Evolutionary conservation across 2,797 vertebrate species (phyloP).

Genomic region (Varecia variegata): DNA sequence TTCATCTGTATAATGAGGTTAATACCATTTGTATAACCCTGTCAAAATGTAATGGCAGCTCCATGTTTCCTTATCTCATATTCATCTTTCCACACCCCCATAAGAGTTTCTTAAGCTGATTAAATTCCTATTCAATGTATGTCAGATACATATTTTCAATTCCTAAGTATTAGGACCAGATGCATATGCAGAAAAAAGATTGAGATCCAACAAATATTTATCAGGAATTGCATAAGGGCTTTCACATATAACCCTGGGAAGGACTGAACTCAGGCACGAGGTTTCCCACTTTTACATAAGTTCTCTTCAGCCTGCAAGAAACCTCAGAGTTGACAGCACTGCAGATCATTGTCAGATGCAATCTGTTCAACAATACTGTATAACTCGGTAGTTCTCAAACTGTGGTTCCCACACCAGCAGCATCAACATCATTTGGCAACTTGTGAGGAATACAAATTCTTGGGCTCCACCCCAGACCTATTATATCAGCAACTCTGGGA

Average conservation of each 20-base stretch:
- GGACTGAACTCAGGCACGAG: background rate
- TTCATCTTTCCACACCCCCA: background rate
- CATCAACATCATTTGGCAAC: background rate
- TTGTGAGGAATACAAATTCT: background rate
- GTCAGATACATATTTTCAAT: background rate
- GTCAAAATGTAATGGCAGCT: background rate
- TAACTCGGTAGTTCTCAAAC: slow-evolving; percentile 4
- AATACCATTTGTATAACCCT: background rate
- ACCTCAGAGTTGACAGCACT: background rate
- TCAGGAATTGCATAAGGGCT: background rate
- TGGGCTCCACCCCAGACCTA: background rate
- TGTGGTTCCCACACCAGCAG: background rate
- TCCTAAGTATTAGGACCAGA: background rate
- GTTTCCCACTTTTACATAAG: background rate
- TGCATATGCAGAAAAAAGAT: background rate
- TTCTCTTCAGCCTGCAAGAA: background rate
- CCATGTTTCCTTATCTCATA: background rate
- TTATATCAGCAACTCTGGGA: background rate
- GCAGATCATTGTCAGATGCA: background rate
- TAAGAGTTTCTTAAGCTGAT: background rate
- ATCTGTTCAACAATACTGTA: background rate
- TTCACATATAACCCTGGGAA: background rate
- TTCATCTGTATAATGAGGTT: slow-evolving; percentile 10
- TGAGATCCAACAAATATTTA: background rate
- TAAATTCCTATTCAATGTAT: background rate